Conservation (phyloP, 2,888 invertebrate species). For the Piscicola geometra region DNA sequence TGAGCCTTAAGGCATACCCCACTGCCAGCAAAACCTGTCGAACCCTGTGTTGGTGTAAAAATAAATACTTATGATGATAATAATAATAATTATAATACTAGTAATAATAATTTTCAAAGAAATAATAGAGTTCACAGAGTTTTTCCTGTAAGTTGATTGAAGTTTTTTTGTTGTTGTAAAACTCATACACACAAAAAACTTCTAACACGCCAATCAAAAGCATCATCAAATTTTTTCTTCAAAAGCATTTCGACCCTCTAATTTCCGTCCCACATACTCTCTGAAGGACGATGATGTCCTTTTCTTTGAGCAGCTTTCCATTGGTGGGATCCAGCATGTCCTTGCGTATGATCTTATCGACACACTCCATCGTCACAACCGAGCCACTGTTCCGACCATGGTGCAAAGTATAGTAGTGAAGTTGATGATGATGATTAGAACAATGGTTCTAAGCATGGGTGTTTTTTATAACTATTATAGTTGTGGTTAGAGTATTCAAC, state of each 20-base stretch:
- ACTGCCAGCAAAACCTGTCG: conserved; percentile 85
- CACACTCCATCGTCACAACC: conserved; percentile 91
- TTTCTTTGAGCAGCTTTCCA: conserved; percentile 71
- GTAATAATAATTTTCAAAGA: no score
- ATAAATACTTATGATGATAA: background rate
- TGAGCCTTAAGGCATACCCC: conserved; percentile 73
- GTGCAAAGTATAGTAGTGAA: background rate
- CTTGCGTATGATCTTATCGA: conserved; percentile 89
- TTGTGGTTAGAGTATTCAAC: no score
- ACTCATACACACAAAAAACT: no score
- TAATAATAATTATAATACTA: no score
- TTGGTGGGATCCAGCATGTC: conserved; percentile 94
- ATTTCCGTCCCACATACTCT: conserved; percentile 44
- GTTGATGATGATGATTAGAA: background rate
- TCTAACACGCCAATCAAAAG: no score
- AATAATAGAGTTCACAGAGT: no score
- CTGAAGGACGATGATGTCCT: conserved; percentile 78
- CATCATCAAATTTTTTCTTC: no score
- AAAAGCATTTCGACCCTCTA: conserved; percentile 91
- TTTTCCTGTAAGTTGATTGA: no score
- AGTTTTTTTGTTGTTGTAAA: no score
- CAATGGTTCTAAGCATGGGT: background rate
- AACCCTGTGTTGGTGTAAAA: conserved; percentile 68
- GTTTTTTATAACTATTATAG: background rate
- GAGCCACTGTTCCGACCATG: conserved; percentile 67